These are phyloP conservation scores for Acrocyrtus sp. DNA, from an alignment of 2,888 invertebrate species.

Conservation along the genomic window DNA sequence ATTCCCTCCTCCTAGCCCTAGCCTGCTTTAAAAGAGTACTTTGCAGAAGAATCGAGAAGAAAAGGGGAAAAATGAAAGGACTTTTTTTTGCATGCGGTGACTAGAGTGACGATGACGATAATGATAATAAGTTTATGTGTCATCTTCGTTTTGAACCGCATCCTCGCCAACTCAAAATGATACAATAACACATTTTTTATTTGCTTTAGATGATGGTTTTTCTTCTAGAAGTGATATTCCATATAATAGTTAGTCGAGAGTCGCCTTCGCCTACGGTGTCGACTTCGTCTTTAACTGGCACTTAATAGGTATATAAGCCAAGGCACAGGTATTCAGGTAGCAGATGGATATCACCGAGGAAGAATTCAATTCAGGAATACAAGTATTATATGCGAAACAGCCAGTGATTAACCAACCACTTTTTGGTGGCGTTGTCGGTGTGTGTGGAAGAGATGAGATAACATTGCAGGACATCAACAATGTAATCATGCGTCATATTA, in stretches of 20 bases:
- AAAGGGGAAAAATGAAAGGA: conserved; percentile 4
- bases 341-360: neutral
- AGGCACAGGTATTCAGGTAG: no score
- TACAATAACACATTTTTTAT: neutral
- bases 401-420: neutral
- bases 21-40: neutral
- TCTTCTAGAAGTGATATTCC: no score
- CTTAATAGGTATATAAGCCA: conserved; percentile 12
- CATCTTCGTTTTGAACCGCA: neutral
- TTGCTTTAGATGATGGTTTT: neutral
- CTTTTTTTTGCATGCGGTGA: neutral
- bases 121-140: neutral
- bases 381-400: neutral
- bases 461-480: neutral
- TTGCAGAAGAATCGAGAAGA: neutral
- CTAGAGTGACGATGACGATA: no score
- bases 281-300: no score
- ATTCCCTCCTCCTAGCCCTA: neutral
- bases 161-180: neutral
- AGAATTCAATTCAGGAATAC: neutral
- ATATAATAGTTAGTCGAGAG: no score
- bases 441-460: neutral
- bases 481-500: neutral
- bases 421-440: no score
- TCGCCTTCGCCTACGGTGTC: no score